Evolutionary conservation across 2,113 vertebrate species (phyloP).

Genomic region (Silurus asotus): DNA sequence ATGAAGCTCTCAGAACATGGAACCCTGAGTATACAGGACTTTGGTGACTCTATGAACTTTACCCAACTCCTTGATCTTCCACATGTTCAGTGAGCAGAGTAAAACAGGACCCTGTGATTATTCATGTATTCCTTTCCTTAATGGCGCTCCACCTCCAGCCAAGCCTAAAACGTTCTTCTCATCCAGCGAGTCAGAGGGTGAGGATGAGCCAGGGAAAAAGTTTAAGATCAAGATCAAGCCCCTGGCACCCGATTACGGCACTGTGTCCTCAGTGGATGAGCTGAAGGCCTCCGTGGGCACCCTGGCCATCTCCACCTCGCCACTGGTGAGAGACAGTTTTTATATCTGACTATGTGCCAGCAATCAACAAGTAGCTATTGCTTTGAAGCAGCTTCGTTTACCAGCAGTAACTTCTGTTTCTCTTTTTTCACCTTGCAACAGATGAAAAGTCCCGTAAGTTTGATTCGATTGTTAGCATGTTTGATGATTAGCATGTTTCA

Average conservation of each 20-base stretch:
- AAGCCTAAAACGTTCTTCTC: constrained; percentile 94
- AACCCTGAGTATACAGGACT: not conserved
- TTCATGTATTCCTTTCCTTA: constrained; percentile 71
- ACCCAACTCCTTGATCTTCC: not conserved
- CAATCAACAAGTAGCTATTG: not conserved
- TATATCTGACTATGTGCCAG: not conserved
- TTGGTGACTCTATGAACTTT: not conserved
- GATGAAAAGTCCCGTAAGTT: constrained; percentile 96
- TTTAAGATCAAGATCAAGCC: constrained; percentile 98
- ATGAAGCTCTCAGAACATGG: not conserved
- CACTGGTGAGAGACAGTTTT: constrained; percentile 79
- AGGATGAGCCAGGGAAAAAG: constrained; percentile 90
- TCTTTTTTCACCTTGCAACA: constrained; percentile 67
- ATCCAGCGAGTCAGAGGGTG: constrained; percentile 95
- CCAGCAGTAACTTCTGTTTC: constrained; percentile 36
- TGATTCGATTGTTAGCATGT: not conserved
- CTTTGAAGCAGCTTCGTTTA: not conserved
- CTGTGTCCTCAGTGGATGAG: constrained; percentile 86
- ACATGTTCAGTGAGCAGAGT: not conserved
- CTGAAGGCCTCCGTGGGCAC: constrained; percentile 92
- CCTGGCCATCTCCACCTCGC: constrained; percentile 89
- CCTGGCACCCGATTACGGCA: constrained; percentile 81
- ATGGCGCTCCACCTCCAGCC: constrained; percentile 79
- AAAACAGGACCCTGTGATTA: not conserved
- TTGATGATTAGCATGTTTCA: not conserved